Conservation (phyloP, 2,888 invertebrate species). For the Pyrrhia umbra region DNA sequence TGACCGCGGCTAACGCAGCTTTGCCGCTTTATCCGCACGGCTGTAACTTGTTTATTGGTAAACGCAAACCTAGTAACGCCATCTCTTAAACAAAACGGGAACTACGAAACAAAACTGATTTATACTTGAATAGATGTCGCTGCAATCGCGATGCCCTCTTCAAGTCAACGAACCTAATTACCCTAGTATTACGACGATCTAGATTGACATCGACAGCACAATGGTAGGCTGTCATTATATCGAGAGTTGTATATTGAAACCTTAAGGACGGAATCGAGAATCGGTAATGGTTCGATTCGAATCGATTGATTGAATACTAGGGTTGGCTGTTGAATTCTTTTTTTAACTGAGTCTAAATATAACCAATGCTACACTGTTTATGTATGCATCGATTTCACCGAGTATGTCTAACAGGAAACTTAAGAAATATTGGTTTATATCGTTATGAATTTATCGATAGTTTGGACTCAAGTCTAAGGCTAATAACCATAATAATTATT, state of each 20-base stretch:
- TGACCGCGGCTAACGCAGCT: too few relatives aligned
- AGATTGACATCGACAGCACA: constrained; percentile 62
- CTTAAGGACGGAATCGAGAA: constrained; percentile 49
- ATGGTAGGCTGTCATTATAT: constrained; percentile 57
- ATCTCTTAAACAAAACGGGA: constrained; percentile 30
- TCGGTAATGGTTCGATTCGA: constrained; percentile 49
- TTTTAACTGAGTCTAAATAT: neutral
- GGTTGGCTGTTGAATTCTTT: constrained; percentile 20
- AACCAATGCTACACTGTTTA: neutral
- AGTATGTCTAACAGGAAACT: too few relatives aligned
- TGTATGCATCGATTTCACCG: too few relatives aligned
- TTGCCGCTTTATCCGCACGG: too few relatives aligned
- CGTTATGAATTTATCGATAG: too few relatives aligned
- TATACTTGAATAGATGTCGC: constrained; percentile 48
- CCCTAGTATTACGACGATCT: constrained; percentile 49
- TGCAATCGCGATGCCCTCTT: constrained; percentile 34
- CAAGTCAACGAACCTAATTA: constrained; percentile 55
- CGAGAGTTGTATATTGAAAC: constrained; percentile 56
- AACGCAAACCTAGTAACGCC: constrained; percentile 10
- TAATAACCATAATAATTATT: too few relatives aligned
- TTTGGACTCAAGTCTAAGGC: too few relatives aligned
- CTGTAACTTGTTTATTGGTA: too few relatives aligned
- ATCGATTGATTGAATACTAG: constrained; percentile 57
- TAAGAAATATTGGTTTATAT: too few relatives aligned
- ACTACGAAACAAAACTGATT: constrained; percentile 25